Base-by-base conservation (phyloP, 2,797 vertebrate genomes). In the Brachyalestes nurse region DNA sequence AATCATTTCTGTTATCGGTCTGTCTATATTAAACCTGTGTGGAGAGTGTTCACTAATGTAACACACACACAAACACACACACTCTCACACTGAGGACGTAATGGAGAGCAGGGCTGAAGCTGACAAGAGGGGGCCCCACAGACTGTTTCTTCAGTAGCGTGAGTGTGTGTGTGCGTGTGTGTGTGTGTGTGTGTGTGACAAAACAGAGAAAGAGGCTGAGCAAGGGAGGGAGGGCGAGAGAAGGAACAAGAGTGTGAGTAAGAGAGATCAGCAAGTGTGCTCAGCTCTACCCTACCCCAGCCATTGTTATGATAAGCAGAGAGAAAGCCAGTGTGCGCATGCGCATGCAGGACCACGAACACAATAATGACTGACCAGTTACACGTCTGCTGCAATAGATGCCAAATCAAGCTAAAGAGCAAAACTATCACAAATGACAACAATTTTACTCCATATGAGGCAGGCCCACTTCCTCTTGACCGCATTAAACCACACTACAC, bases 261-360 rank as follows among this genome's bases (percentile, higher is more conserved):
- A 62, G 74, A 74, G 47, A 71, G 77, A 81, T 84, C 80, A 62
- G 77, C 58, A 40, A 64, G 60, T 72, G 19, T 71, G 80, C 66
- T 77, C 77, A 73, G 67, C 79, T 80, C 81, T 79, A 42, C 72
- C 72, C 86, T 84, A 74, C 74, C 71, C 51, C 53, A 76, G 85
- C 79, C 82, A 88, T 88, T 88, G 85, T 88, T 80, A 88, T 88
- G 83, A 86, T 88, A 88, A 86, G 70, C 79, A 83, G 85, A 70
- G 79, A 66, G 79, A 79, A 79, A 51, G 73, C 73, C 79, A 61
- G 57, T 25, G 42, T 65, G 78, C 42, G 69, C 84, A 83, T 75
- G 78, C 78, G 74, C n/a, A 6, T 9, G n/a, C 76, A 49, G 10
- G 45, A 53, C 42, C 57, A 55, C 77, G 55, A 74, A 79, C 70